phyloP scores from a whole-genome alignment of 1,140 invertebrate genomes.

The Drosophila asahinai region DNA sequence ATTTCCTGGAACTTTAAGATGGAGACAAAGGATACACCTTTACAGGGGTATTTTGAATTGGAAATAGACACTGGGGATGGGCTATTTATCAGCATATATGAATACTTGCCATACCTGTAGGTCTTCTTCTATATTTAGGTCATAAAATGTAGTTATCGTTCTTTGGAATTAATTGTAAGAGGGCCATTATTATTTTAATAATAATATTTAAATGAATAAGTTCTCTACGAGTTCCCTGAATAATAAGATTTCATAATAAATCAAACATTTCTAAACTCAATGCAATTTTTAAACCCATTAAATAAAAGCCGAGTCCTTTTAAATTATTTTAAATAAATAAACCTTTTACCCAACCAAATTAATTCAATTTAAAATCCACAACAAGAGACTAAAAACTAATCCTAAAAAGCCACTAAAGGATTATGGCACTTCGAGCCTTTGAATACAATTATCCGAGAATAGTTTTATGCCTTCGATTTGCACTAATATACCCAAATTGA shows the following conservation, averaged over 20 bases:
- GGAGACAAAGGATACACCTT: neutral
- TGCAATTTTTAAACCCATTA: too few species aligned
- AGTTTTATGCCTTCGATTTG: constrained; percentile 36
- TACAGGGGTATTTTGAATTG: neutral
- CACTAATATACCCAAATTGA: constrained; percentile 48
- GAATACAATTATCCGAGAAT: constrained; percentile 20
- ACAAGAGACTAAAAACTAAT: neutral
- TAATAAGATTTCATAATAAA: too few species aligned
- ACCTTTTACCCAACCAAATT: neutral
- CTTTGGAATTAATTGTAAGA: too few species aligned
- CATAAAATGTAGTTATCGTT: neutral
- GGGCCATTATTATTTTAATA: too few species aligned
- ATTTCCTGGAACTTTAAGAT: neutral
- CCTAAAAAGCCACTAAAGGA: neutral
- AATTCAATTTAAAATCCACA: constrained; percentile 8
- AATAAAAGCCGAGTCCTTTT: too few species aligned
- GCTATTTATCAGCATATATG: too few species aligned
- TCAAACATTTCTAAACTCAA: too few species aligned
- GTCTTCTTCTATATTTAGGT: neutral
- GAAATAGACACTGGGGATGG: neutral
- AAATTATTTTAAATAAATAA: too few species aligned
- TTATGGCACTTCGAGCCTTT: constrained; percentile 2
- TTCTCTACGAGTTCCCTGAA: too few species aligned
- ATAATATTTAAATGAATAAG: too few species aligned
- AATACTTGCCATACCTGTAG: neutral